These are phyloP conservation scores for Oreochromis spilurus DNA, from an alignment of 2,113 vertebrate genomes.

Conservation along the genomic window DNA sequence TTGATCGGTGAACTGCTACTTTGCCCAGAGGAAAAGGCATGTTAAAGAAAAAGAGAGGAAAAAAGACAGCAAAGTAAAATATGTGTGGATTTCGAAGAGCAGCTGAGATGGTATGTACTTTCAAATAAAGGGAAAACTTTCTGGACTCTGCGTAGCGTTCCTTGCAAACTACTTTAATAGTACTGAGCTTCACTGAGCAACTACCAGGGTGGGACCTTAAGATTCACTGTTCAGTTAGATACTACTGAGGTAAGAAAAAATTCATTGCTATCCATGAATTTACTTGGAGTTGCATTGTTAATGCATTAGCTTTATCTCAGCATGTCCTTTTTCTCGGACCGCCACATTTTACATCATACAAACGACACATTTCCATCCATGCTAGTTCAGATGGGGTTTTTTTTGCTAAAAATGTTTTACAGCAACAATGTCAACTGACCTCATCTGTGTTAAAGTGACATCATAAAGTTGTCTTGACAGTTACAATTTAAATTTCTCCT, in stretches of 20 bases:
- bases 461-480: not conserved
- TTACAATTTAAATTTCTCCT: not conserved
- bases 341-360: not conserved
- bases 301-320: not conserved
- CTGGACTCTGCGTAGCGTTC: not conserved
- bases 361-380: not conserved
- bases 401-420: not conserved
- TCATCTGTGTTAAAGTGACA: not conserved
- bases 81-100: not conserved
- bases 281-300: not conserved
- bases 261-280: not conserved
- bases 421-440: not conserved
- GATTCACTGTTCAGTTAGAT: not conserved
- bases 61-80: not conserved
- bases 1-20: not conserved
- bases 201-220: not conserved
- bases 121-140: not conserved
- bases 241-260: not conserved
- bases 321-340: not conserved
- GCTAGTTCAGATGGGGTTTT: not conserved
- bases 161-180: not conserved
- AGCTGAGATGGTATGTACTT: not conserved
- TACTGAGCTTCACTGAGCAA: not conserved
- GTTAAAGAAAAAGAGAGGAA: not conserved
- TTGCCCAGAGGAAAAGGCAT: not conserved